Base-by-base conservation (phyloP, 2,888 invertebrate species). In the Cheilosia soror region DNA sequence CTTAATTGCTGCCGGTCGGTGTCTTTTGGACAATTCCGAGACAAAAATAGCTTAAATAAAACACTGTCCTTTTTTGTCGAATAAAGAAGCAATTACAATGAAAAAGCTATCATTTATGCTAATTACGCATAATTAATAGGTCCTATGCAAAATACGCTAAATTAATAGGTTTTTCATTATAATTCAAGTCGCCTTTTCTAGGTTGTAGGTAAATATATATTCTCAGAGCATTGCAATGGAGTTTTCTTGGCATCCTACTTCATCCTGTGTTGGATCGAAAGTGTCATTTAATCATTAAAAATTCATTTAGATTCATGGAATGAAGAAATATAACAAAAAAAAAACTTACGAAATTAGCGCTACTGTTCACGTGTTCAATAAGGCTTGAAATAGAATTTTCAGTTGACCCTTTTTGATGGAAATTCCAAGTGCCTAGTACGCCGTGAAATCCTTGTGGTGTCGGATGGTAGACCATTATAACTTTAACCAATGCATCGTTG, bases 381-480 rank as follows among this genome's bases (percentile, higher is more conserved):
- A 31, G 31, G 47, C 31, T 44, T 63, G 31, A 63, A 31, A 47
- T 63, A n/a, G 33, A 47, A 31, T 60, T 60, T 60, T 7, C 42
- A 27, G 0, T 11, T 13, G 40, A 25, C 27, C 5, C 6, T 11
- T 15, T 58, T 13, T 25, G 7, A 11, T 37, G 11, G 37, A 37
- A 37, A 11, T 37, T 37, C 37, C 9, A 9, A 37, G 4, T 37
- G 37, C 11, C 11, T 33, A 37, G 11, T 11, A 11, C 11, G n/a
- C 7, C 15, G n/a, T 7, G 13, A 44, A 6, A 44, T 44, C 15
- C 6, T n/a, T 15, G n/a, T 7, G n/a, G 5, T 47, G 15, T 33
- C 44, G 44, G 62, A 51, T 51, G 65, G 25, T 33, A 20, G n/a
- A 9, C 27, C 27, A 40, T 13, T n/a, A 33, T 27, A 25, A 20